These are phyloP conservation scores for Phengaris alcon DNA, from an alignment of 2,888 invertebrate species.

Conservation along the genomic window DNA sequence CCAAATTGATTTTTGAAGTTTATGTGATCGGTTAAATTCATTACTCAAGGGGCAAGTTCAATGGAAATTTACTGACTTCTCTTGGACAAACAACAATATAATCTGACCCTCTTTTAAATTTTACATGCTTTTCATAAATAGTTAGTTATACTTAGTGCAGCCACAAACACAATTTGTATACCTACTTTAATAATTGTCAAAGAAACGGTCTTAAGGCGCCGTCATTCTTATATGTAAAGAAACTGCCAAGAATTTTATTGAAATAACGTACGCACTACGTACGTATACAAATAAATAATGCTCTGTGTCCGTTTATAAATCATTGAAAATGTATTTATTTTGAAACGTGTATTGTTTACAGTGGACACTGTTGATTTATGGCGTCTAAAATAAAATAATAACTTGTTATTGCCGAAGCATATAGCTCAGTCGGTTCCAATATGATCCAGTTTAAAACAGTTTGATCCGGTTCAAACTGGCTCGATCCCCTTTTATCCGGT, in stretches of 20 bases:
- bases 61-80: not conserved
- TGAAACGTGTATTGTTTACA: no score
- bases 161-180: no score
- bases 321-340: no score
- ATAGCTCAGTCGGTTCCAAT: not conserved
- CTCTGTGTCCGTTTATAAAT: no score
- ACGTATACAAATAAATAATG: no score
- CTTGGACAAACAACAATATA: not conserved
- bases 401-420: not conserved
- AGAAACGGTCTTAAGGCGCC: no score
- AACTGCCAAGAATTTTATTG: no score
- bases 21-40: not conserved
- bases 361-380: no score
- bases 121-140: not conserved
- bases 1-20: conserved; percentile 6
- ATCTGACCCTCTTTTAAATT: not conserved
- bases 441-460: not conserved
- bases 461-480: not conserved
- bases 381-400: not conserved
- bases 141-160: not conserved
- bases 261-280: no score
- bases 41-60: not conserved
- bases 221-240: no score
- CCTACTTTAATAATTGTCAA: no score
- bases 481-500: not conserved